phyloP scores from a whole-genome alignment of 92 coral and sea anemone genomes.

The Parazoanthus atlanticus region DNA sequence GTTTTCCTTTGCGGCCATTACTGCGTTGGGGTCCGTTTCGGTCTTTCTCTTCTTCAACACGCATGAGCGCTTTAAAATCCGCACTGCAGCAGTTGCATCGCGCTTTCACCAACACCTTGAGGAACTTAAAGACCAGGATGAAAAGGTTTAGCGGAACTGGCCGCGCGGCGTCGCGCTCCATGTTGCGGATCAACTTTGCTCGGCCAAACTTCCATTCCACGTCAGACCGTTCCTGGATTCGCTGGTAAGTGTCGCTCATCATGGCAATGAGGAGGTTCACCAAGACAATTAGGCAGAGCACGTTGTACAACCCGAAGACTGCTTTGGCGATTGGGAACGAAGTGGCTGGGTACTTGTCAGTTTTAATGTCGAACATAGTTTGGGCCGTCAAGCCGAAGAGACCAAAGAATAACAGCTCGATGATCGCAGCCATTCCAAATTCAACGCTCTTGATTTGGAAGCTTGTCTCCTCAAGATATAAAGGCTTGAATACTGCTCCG shows the following conservation, averaged over 20 bases:
- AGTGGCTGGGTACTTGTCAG: constrained; percentile 34
- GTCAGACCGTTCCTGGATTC: constrained; percentile 89
- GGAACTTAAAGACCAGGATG: constrained; percentile 68
- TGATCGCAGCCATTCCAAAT: constrained; percentile 56
- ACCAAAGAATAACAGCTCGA: constrained; percentile 78
- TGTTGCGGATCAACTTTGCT: constrained; percentile 90
- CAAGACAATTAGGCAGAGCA: constrained; percentile 82
- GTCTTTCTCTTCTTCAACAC: constrained; percentile 53
- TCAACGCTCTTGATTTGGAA: constrained; percentile 41
- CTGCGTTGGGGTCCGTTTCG: constrained; percentile 14
- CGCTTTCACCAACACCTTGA: constrained; percentile 60
- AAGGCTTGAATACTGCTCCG: constrained; percentile 87
- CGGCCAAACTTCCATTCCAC: constrained; percentile 98
- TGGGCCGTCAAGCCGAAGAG: constrained; percentile 80
- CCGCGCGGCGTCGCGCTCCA: constrained; percentile 88
- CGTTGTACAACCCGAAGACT: constrained; percentile 88
- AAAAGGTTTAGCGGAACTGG: constrained; percentile 89
- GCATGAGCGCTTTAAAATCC: constrained; percentile 68
- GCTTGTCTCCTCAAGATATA: constrained; percentile 43
- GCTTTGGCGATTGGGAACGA: constrained; percentile 63
- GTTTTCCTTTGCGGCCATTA: constrained; percentile 15
- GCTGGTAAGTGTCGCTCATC: constrained; percentile 98
- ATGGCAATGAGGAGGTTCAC: constrained; percentile 93
- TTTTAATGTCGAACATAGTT: constrained; percentile 27
- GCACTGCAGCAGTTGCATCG: constrained; percentile 84